Base-by-base conservation (phyloP, 2,888 invertebrate species). In the Formica aserva region DNA sequence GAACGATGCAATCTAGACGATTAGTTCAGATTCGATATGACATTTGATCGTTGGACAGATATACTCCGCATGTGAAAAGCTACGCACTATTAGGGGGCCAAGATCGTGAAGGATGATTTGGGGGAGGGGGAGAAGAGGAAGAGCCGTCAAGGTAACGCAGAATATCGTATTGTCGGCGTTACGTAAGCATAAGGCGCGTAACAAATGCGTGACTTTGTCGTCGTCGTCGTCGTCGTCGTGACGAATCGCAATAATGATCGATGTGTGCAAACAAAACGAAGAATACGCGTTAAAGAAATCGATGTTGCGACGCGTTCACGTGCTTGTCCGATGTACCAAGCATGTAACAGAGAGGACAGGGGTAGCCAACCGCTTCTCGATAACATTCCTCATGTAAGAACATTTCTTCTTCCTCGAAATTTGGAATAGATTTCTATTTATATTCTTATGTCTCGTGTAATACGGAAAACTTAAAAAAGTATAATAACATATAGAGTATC, bases 261-360 rank as follows among this genome's bases (percentile, higher is more conserved):
- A 11, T 22, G 26, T n/a, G 48, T 55, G 60, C 60, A 62, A 80
- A 80, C 60, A 71, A 45, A 80, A 71, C 48, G 78, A 80, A 80
- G 71, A 69, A 69, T 69, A 80, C 48, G 13, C 45, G 22, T 32
- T 69, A 26, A 60, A 41, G 60, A 78, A 60, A 78, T 78, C 45
- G 35, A 22, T 32, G 18, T 32, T 45, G n/a, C 52, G 52, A 15
- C 9, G 57, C 26, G 60, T 62, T 80, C 78, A 80, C 78, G 78
- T 80, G 78, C 13, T 18, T 32, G 8, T 13, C 18, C 35, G 26
- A 80, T 80, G 78, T 35, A 35, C 2, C 18, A 32, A 35, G n/a
- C 69, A 26, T 60, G 69, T 45, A 48, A 67, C 11, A 5, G 52
- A 22, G 38, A 41, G n/a, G n/a, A 66, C 45, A 76, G 69, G 4